Base-by-base conservation (phyloP, 2,888 invertebrate species). In the Lasius fuliginosus region DNA sequence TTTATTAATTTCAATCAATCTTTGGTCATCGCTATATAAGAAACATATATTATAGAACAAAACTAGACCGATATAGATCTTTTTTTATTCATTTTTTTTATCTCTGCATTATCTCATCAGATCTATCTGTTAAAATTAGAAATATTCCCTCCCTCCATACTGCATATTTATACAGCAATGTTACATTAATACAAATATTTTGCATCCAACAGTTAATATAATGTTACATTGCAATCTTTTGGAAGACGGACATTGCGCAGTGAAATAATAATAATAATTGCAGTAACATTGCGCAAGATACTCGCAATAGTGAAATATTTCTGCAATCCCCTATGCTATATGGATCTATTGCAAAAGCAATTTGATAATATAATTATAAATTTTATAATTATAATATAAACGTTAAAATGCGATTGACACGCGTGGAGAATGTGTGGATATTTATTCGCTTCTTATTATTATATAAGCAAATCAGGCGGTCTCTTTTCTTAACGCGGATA, bases 401-500 rank as follows among this genome's bases (percentile, higher is more conserved):
- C 1, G 8, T 8, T 53, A n/a, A 53, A 53, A 2, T n/a, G 8
- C 0, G 1, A 36, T 18, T 18, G 18, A 53, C 2, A n/a, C 5
- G 6, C n/a, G 46, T 49, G n/a, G 8, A 49, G 18, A n/a, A 49
- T 49, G 1, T 49, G 1, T n/a, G 8, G 18, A 46, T 46, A 18
- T 4, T 15, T 8, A 49, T 49, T 49, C n/a, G 49, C 49, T 2
- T n/a, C n/a, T 53, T n/a, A n/a, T 53, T 46, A 5, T 18, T 15
- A 46, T 18, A 18, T 46, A 46, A 58, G 3, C 18, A 3, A 42
- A 60, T 4, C 30, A n/a, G 12, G n/a, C 30, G n/a, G 8, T 74
- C 30, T 42, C 27, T 60, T 60, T 74, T 74, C 30, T 71, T 71
- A 56, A 23, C 36, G 33, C 12, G 6, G n/a, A n/a, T 30, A n/a